A percentile compares a stretch with the other conserved stretches of the same genome.
Conservation (phyloP, 2,797 vertebrate genomes). For the Periophthalmus magnuspinnatus region DNA sequence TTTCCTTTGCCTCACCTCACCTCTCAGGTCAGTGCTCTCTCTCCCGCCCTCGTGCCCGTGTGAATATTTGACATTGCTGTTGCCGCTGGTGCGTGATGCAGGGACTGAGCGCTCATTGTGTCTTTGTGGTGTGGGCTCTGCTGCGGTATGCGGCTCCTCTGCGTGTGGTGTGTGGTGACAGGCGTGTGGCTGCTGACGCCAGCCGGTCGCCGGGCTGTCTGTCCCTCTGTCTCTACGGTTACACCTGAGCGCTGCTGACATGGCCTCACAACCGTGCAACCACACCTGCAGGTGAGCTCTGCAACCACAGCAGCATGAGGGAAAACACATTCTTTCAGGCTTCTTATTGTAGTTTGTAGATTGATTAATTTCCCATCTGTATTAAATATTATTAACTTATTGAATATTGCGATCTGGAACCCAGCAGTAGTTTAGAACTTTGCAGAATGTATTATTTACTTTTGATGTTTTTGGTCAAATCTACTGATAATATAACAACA, state of each 20-base stretch:
- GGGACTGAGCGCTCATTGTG: constrained; percentile 81
- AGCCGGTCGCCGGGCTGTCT: constrained; percentile 71
- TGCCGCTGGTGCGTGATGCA: constrained; percentile 80
- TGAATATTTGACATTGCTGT: constrained; percentile 83
- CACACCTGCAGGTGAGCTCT: constrained; percentile 25
- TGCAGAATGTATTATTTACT: neutral
- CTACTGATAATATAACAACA: neutral
- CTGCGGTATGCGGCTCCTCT: constrained; percentile 73
- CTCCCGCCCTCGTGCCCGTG: constrained; percentile 73
- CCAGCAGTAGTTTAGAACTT: neutral
- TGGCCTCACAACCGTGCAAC: constrained; percentile 46
- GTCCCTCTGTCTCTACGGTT: constrained; percentile 63
- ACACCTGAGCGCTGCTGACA: constrained; percentile 76
- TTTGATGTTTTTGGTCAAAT: neutral
- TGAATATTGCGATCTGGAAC: too few species aligned
- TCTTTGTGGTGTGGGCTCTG: constrained; percentile 70
- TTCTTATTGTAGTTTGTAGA: neutral
- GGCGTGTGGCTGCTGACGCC: constrained; percentile 80
- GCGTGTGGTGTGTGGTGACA: constrained; percentile 77
- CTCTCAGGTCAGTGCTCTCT: constrained; percentile 39
- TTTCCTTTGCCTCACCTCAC: constrained; percentile 36
- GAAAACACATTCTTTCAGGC: neutral
- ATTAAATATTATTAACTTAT: too few species aligned
- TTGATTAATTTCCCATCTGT: neutral
- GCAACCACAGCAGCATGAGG: neutral